These are phyloP conservation scores for Urocyon cinereoargenteus DNA, from an alignment of 2,797 vertebrate species.

Conservation along the genomic window DNA sequence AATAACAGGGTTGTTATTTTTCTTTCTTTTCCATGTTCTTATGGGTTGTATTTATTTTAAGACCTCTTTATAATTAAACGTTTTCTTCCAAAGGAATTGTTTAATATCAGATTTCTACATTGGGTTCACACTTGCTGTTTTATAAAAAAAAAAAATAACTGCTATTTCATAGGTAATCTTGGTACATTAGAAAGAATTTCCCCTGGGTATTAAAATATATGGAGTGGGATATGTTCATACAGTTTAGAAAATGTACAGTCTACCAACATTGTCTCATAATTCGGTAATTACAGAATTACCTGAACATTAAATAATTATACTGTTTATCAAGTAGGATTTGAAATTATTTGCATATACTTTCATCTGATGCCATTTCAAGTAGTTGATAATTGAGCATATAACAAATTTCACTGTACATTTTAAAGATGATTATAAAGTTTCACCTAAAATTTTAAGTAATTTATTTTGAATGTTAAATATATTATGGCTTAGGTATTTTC, in stretches of 20 bases:
- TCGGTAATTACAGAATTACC: conserved; percentile 63
- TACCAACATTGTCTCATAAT: conserved; percentile 39
- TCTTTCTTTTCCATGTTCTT: conserved; percentile 79
- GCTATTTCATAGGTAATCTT: conserved; percentile 80
- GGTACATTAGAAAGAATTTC: conserved; percentile 71
- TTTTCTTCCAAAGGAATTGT: conserved; percentile 88
- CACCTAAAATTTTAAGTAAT: not conserved
- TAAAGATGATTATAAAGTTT: conserved; percentile 59
- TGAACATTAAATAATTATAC: conserved; percentile 15
- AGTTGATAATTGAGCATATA: not conserved
- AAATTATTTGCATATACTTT: not conserved
- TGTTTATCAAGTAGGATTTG: not conserved
- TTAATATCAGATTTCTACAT: conserved; percentile 84
- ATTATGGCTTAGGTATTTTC: not conserved
- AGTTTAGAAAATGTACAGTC: conserved; percentile 40
- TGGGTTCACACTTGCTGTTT: conserved; percentile 85
- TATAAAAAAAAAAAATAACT: conserved; percentile 83
- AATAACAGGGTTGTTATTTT: conserved; percentile 64
- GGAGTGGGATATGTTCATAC: not conserved
- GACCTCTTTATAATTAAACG: conserved; percentile 87
- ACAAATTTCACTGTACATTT: conserved; percentile 3
- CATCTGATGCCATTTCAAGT: conserved; percentile 30
- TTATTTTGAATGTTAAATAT: not conserved
- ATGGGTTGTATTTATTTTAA: conserved; percentile 89
- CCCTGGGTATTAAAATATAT: conserved; percentile 40